Evolutionary conservation across 2,113 vertebrate genomes (phyloP).

Genomic region (Chlorodrepanis virens): DNA sequence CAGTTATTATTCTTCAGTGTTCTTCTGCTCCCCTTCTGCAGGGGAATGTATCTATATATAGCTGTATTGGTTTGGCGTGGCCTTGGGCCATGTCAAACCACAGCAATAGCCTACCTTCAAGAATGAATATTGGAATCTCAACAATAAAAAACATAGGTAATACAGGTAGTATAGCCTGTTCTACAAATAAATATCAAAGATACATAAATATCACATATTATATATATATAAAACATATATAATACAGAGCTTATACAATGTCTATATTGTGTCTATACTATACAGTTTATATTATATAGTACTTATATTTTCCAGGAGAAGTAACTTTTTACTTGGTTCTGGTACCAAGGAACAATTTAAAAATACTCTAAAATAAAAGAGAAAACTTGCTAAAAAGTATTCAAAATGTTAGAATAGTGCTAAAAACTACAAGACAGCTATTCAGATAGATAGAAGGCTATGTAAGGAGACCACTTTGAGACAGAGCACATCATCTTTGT

Average conservation of each 20-base stretch:
- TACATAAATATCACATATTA: not conserved
- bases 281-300: not conserved
- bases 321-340: not conserved
- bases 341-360: not conserved
- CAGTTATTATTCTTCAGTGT: not conserved
- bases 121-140: not conserved
- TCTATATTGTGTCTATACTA: not conserved
- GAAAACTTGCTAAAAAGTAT: not conserved
- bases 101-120: not conserved
- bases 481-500: not conserved
- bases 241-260: not conserved
- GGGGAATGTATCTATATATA: not conserved
- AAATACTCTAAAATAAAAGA: not conserved
- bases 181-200: not conserved
- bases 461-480: not conserved
- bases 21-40: not conserved
- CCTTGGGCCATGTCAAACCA: not conserved
- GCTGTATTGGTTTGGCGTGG: not conserved
- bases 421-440: not conserved
- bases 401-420: not conserved
- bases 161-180: not conserved
- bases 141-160: not conserved
- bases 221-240: not conserved
- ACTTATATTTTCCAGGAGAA: not conserved
- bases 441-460: not conserved